Conservation (phyloP, 2,888 invertebrate species). For the Alentia gelatinosa region DNA sequence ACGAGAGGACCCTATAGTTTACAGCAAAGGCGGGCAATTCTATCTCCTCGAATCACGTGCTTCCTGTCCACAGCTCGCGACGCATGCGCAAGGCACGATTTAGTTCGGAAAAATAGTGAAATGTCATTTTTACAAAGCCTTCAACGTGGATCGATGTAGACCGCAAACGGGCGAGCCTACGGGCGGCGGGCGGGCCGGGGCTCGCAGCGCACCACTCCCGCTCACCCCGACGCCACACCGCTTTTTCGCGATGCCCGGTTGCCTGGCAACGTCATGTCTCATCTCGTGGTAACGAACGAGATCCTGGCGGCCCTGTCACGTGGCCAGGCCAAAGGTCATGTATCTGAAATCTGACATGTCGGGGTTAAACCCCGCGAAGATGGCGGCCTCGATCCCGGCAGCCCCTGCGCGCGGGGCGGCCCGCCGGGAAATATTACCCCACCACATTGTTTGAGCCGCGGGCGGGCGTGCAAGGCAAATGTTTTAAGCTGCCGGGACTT, state of each 20-base stretch:
- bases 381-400: neutral
- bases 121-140: slow-evolving; percentile 42
- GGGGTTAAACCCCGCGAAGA: neutral
- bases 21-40: neutral
- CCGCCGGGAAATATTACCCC: neutral
- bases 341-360: slow-evolving; percentile 45
- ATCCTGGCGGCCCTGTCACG: slow-evolving; percentile 13
- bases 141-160: slow-evolving; percentile 28
- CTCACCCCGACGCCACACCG: neutral
- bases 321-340: slow-evolving; percentile 23
- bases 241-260: slow-evolving; percentile 27
- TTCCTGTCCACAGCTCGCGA: neutral
- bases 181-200: neutral
- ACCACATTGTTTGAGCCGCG: neutral
- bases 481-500: no score
- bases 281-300: slow-evolving; percentile 45
- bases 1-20: neutral
- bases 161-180: neutral
- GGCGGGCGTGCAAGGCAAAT: no score
- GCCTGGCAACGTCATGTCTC: slow-evolving; percentile 40
- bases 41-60: neutral
- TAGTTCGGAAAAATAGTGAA: neutral
- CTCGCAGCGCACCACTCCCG: neutral
- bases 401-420: neutral
- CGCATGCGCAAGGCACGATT: slow-evolving; percentile 21